Percentiles rank a stretch among this genome's conserved stretches.
phyloP scores from a whole-genome alignment of 2,113 vertebrate species.

The Trogon melanurus region DNA sequence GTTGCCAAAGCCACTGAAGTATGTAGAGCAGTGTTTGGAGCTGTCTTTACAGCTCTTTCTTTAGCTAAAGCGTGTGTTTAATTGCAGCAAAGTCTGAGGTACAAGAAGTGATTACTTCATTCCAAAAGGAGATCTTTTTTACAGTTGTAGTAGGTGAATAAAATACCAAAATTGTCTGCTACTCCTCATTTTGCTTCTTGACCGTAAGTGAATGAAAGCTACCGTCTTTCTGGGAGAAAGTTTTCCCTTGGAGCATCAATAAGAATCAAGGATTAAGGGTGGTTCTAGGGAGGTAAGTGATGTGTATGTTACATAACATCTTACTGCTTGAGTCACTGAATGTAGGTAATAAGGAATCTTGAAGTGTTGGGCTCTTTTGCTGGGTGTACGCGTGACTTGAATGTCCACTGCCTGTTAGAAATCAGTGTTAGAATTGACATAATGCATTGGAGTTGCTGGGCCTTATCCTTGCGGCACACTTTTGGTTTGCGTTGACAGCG shows the following conservation, averaged over 20 bases:
- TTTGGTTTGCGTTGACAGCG: background rate
- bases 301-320: background rate
- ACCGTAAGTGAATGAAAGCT: background rate
- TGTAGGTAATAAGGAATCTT: background rate
- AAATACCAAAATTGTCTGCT: background rate
- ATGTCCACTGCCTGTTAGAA: background rate
- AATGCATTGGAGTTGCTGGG: background rate
- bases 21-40: background rate
- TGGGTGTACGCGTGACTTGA: fast-evolving
- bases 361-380: background rate
- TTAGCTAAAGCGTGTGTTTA: background rate
- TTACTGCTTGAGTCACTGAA: background rate
- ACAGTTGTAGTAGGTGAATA: background rate
- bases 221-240: background rate
- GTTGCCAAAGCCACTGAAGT: background rate
- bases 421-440: background rate
- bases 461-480: background rate
- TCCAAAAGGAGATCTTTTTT: background rate
- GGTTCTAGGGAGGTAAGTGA: background rate
- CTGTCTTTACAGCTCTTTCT: background rate
- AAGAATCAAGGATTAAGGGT: background rate
- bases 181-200: background rate
- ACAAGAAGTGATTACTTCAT: background rate
- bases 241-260: background rate
- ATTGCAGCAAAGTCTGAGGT: background rate